Base-by-base conservation (phyloP, 2,888 invertebrate species). In the Hyles lineata region DNA sequence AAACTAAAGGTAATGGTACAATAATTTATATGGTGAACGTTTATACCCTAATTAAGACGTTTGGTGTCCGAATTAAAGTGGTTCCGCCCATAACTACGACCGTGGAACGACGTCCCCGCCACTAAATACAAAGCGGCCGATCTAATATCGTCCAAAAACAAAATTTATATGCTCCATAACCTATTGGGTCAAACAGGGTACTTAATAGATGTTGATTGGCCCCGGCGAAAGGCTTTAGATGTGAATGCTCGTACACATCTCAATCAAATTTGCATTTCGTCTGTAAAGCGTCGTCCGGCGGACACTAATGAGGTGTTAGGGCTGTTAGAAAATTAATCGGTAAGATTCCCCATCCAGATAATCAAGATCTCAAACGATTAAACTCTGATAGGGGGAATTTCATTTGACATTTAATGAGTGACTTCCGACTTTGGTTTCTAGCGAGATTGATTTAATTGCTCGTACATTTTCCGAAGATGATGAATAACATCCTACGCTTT, bases 281-380 rank as follows among this genome's bases (percentile, higher is more conserved):
- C 88, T 89, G 89, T 92, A 87, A 90, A 90, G 85, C 85, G 83
- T 85, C 84, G 86, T 83, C 80, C 79, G 82, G 80, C 79, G 76
- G 87, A 89, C 92, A 87, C 90, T 94, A 93, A 93, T 93, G 91
- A 92, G 90, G 93, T 93, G 93, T 92, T 90, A 90, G 87, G 78
- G 90, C 93, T 93, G 93, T 92, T 90, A 90, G 87, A 78, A 83
- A 90, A 92, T 93, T 92, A 93, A 93, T 93, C 84, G 86, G 81
- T 82, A 76, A 89, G 93, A 93, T 93, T 70, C 83, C 86, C 80
- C 74, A 77, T 77, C 75, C 77, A 85, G 91, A 92, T 92, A 91
- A 89, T 81, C 80, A 80, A 89, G 89, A 90, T 92, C 81, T 67
- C 82, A 78, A 77, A 80, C 80, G 90, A 90, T 92, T 90, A 89